These are phyloP conservation scores for Tenthredo mesomela DNA, from an alignment of 2,888 invertebrate genomes.

Conservation along the genomic window DNA sequence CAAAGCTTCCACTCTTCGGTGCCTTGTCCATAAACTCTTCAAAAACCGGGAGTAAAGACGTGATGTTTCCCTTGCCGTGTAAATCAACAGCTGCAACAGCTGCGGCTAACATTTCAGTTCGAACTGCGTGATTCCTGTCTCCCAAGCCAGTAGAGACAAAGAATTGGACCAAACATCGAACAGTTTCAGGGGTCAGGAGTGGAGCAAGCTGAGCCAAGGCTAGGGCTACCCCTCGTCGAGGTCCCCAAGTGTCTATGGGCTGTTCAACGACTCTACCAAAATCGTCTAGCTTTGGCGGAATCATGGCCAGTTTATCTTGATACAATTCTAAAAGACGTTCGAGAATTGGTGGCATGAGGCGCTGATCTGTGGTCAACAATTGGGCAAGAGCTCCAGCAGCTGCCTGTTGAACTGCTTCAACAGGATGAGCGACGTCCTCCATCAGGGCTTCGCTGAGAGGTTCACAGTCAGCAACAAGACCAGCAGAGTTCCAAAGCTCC, in stretches of 20 bases:
- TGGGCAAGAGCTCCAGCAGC: conserved; percentile 90
- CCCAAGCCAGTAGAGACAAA: conserved; percentile 92
- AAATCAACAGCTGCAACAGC: conserved; percentile 95
- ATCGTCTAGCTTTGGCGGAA: conserved; percentile 92
- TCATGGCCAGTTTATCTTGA: conserved; percentile 87
- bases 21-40: conserved; percentile 96
- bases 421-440: conserved; percentile 88
- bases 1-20: conserved; percentile 93
- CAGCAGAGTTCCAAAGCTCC: conserved; percentile 82
- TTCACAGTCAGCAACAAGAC: conserved; percentile 79
- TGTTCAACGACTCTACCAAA: conserved; percentile 94
- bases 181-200: conserved; percentile 84
- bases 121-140: conserved; percentile 90
- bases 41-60: conserved; percentile 91
- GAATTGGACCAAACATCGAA: conserved; percentile 87
- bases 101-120: conserved; percentile 95
- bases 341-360: conserved; percentile 81
- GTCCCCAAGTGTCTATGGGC: conserved; percentile 94
- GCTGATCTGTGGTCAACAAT: conserved; percentile 81
- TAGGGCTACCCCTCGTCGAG: conserved; percentile 92
- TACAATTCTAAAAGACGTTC: conserved; percentile 87
- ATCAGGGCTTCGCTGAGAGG: conserved; percentile 82
- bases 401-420: conserved; percentile 90
- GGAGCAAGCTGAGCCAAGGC: conserved; percentile 90
- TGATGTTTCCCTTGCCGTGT: conserved; percentile 90